Base-by-base conservation (phyloP, 53 echinoderm and acorn worm species). In the Luidia sarsii region DNA sequence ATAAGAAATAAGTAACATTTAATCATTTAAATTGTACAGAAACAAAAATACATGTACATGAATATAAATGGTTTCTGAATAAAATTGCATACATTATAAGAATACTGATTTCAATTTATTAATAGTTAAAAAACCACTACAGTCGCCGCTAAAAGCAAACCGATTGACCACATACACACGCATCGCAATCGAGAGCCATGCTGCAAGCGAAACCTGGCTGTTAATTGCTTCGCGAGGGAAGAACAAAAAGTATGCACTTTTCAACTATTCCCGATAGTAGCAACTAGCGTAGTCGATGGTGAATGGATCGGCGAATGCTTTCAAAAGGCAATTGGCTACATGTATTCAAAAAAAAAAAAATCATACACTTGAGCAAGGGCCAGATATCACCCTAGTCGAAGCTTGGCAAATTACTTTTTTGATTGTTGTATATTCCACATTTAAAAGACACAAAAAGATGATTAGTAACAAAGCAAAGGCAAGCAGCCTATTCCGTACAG, bases 1-100 rank as follows among this genome's bases (percentile, higher is more conserved):
- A 77, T 77, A 77, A 77, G 77, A 77, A 61, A 77, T 77, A 77
- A 77, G 77, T 77, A 77, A 77, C 77, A 77, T 77, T 77, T 77
- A 77, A 77, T 77, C 77, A 77, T 77, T 77, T 60, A 77, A 77
- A 77, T 77, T 77, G 77, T 77, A 77, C 77, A 77, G 77, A 77
- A 77, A 77, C 77, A 77, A 77, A 77, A 77, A 77, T 77, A 77
- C 77, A 77, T 77, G 77, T 77, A 77, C 77, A 77, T 77, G 77
- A 77, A 77, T 77, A 77, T 77, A 77, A 77, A 77, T 77, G 77
- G 61, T 77, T 77, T 77, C 77, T 77, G 77, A 77, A 77, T 77
- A 77, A 77, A 77, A 77, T 77, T 77, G 77, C 77, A 77, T 77
- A 77, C 77, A 77, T 77, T 77, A 77, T 77, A 77, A 67, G 77